Evolutionary conservation across 1,140 invertebrate genomes (phyloP).

Genomic region (Vollenhovia emeryi): DNA sequence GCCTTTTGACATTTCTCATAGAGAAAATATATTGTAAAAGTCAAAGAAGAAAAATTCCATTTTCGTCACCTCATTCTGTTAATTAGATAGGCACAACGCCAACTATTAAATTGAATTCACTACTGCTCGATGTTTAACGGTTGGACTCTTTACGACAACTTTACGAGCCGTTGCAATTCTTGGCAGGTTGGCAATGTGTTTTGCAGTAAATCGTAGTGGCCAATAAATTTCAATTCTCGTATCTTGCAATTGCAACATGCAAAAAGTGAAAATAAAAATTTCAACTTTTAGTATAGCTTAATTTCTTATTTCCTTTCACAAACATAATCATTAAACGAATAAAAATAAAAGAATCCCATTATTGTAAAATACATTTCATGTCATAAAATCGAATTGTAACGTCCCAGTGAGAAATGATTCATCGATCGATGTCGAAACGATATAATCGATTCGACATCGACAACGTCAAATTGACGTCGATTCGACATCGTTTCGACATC

Average conservation of each 20-base stretch:
- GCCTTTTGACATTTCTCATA: not conserved
- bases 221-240: not conserved
- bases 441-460: no score
- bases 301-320: no score
- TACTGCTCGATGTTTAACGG: not conserved
- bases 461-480: no score
- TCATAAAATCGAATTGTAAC: not conserved
- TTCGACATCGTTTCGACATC: no score
- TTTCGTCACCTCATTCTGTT: not conserved
- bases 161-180: not conserved
- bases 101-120: conserved; percentile 1
- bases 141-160: not conserved
- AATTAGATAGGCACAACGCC: conserved; percentile 1
- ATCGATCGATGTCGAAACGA: no score
- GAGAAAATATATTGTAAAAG: not conserved
- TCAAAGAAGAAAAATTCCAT: not conserved
- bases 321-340: not conserved
- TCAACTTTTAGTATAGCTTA: not conserved
- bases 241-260: not conserved
- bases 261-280: not conserved
- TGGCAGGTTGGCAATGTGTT: not conserved
- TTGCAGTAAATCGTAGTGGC: not conserved
- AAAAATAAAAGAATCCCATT: not conserved
- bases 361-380: not conserved
- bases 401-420: no score